Evolutionary conservation across 2,113 vertebrate species (phyloP).

Genomic region (Rhizomys pruinosus): DNA sequence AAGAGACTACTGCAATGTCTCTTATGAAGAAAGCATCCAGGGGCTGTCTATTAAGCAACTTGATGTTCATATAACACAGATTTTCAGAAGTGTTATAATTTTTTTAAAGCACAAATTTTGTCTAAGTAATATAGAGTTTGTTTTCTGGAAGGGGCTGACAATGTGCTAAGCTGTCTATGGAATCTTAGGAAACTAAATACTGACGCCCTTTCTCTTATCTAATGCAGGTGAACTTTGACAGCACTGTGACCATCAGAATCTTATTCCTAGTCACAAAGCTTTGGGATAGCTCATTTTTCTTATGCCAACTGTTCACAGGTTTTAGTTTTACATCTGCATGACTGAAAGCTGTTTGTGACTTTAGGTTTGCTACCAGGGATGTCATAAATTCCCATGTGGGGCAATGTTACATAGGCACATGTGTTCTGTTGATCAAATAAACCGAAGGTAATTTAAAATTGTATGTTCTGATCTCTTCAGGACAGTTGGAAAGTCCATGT

Average conservation of each 20-base stretch:
- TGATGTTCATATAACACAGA: not conserved
- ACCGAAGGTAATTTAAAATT: conserved; percentile 54
- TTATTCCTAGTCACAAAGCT: not conserved
- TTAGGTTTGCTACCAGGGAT: not conserved
- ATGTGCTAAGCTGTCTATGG: not conserved
- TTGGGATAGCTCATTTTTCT: conserved; percentile 24
- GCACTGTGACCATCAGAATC: not conserved
- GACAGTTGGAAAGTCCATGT: not conserved
- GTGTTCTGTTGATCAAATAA: conserved; percentile 28
- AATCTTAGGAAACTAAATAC: not conserved
- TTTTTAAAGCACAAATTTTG: not conserved
- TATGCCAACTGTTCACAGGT: not conserved
- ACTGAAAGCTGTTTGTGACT: not conserved
- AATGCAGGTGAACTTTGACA: not conserved
- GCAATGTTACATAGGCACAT: not conserved
- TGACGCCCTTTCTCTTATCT: not conserved
- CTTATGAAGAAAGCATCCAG: not conserved
- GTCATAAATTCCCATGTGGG: not conserved
- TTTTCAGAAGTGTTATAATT: not conserved
- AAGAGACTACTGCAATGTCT: not conserved
- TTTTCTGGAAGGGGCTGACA: not conserved
- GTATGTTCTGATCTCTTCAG: not conserved
- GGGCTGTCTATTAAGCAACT: not conserved
- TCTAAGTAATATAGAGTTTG: not conserved
- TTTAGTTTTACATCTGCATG: not conserved